Conservation (phyloP, 1,140 invertebrate species). For the Dendroctonus valens region DNA sequence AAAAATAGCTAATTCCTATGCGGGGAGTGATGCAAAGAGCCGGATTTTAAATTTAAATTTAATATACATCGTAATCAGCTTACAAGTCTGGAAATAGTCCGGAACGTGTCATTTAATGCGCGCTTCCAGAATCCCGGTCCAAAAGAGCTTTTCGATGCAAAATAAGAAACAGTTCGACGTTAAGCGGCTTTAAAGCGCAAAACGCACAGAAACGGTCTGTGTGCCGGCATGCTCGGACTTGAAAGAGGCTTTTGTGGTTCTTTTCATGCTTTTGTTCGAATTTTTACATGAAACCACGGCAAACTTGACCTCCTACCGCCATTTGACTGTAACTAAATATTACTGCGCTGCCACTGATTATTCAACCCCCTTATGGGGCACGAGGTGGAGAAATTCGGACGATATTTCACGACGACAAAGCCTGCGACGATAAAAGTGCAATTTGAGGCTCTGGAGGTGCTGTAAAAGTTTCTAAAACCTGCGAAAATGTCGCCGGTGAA, state of each 20-base stretch:
- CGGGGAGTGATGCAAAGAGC: not conserved
- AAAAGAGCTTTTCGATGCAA: slow-evolving; percentile 10
- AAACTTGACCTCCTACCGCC: not conserved
- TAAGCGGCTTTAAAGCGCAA: slow-evolving; percentile 12
- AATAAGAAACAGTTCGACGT: slow-evolving; percentile 5
- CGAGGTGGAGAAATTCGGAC: not conserved
- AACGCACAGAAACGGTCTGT: slow-evolving; percentile 6
- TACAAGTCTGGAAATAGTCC: not conserved
- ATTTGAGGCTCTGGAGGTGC: slow-evolving; percentile 14
- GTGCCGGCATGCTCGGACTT: slow-evolving; percentile 4
- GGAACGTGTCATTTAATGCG: not conserved
- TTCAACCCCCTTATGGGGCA: not conserved
- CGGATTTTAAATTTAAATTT: no score
- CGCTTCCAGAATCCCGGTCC: not conserved
- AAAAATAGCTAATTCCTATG: not conserved
- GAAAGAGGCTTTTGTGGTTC: slow-evolving; percentile 4
- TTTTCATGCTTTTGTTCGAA: not conserved
- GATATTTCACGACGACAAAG: slow-evolving; percentile 14
- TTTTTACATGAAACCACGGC: not conserved
- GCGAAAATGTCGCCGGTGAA: not conserved
- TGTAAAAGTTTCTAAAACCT: slow-evolving; percentile 8
- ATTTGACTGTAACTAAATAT: not conserved
- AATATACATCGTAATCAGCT: not conserved
- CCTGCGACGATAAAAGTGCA: slow-evolving; percentile 10
- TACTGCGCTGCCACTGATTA: not conserved